Conservation (phyloP, 2,888 invertebrate species). For the Cantharis lateralis region DNA sequence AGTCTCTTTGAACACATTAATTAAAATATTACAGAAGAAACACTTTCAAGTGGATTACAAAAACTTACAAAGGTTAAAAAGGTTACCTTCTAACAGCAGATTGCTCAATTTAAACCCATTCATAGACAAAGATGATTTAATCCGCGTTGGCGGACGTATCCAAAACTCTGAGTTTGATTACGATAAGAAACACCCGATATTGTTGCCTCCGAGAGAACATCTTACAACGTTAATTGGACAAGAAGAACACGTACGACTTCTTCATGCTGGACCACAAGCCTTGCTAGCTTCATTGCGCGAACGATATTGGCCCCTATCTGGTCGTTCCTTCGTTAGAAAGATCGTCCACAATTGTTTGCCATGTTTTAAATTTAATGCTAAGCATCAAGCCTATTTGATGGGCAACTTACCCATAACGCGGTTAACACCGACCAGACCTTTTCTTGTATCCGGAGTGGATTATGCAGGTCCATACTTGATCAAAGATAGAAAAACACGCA, state of each 20-base stretch:
- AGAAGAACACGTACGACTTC: slow-evolving; percentile 16
- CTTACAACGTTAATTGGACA: too few species aligned
- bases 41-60: background rate
- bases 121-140: background rate
- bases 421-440: slow-evolving; percentile 35
- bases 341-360: slow-evolving; percentile 16
- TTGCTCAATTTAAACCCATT: background rate
- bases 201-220: background rate
- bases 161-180: too few species aligned
- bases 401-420: slow-evolving; percentile 37
- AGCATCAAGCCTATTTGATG: slow-evolving; percentile 31
- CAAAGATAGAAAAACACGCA: slow-evolving; percentile 29
- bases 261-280: slow-evolving; percentile 24
- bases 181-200: too few species aligned
- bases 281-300: slow-evolving; percentile 15
- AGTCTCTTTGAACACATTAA: background rate
- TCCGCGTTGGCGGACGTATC: too few species aligned
- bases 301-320: slow-evolving; percentile 19
- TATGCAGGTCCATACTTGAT: slow-evolving; percentile 39
- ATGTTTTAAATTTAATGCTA: slow-evolving; percentile 17
- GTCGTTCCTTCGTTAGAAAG: slow-evolving; percentile 5
- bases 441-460: slow-evolving; percentile 38
- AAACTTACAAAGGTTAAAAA: background rate
- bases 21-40: too few species aligned
- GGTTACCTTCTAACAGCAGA: background rate